Conservation (phyloP, 2,113 vertebrate genomes). For the Oryzias curvinotus region DNA sequence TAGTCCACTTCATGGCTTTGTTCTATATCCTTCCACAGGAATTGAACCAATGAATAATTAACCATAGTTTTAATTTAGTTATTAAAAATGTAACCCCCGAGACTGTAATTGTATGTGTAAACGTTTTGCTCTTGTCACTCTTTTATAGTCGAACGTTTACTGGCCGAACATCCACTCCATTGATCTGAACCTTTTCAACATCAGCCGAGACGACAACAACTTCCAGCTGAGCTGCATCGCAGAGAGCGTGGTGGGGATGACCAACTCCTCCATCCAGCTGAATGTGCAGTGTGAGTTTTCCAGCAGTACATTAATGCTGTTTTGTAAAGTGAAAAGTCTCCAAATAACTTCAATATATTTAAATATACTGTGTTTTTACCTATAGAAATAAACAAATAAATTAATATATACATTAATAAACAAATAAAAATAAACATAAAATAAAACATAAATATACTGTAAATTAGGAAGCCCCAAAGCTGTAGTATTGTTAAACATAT, state of each 20-base stretch:
- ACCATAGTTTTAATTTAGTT: constrained; percentile 30
- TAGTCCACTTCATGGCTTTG: constrained; percentile 1
- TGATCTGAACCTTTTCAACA: constrained; percentile 92
- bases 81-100: constrained; percentile 29
- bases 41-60: constrained; percentile 32
- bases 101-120: constrained; percentile 4
- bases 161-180: constrained; percentile 96
- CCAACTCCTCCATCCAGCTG: constrained; percentile 91
- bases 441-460: too few species aligned
- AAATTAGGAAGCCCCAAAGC: too few species aligned
- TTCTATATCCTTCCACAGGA: constrained; percentile 23
- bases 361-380: too few species aligned
- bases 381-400: too few species aligned
- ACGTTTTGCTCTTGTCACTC: constrained; percentile 1
- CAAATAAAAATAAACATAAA: too few species aligned
- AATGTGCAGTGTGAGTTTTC: constrained; percentile 90
- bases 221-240: constrained; percentile 93
- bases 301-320: too few species aligned
- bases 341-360: too few species aligned
- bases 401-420: too few species aligned
- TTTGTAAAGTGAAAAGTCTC: too few species aligned
- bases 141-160: constrained; percentile 88
- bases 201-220: constrained; percentile 93
- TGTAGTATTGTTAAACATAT: too few species aligned
- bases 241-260: constrained; percentile 97